Conservation (phyloP, 2,888 invertebrate species). For the Epistrophe grossulariae region DNA sequence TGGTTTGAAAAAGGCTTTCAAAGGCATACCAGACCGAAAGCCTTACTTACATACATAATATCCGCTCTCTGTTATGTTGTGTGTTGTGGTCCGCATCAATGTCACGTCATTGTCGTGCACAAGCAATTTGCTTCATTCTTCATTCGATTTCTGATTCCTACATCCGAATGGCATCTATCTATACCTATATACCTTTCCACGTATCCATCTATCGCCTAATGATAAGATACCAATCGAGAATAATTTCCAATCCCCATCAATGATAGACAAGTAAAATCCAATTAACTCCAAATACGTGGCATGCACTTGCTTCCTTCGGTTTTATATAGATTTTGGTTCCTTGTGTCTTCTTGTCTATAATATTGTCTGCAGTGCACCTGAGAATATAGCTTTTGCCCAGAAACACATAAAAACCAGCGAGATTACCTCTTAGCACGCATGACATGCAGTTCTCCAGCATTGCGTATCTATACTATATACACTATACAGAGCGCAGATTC, state of each 20-base stretch:
- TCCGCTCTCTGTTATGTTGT: slow-evolving; percentile 44
- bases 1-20: slow-evolving; percentile 21
- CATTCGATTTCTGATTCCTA: slow-evolving; percentile 67
- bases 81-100: slow-evolving; percentile 51
- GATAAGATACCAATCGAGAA: slow-evolving; percentile 76
- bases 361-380: slow-evolving; percentile 40
- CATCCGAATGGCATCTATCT: slow-evolving; percentile 64
- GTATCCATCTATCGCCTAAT: slow-evolving; percentile 66
- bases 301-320: slow-evolving; percentile 72
- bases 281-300: slow-evolving; percentile 81
- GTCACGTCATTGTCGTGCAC: slow-evolving; percentile 71
- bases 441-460: slow-evolving; percentile 70
- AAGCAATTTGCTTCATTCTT: slow-evolving; percentile 75
- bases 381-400: slow-evolving; percentile 38
- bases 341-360: slow-evolving; percentile 13
- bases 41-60: slow-evolving; percentile 41
- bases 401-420: slow-evolving; percentile 75
- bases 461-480: slow-evolving; percentile 56
- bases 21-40: slow-evolving; percentile 67
- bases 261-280: slow-evolving; percentile 81
- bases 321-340: slow-evolving; percentile 23
- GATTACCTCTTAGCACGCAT: slow-evolving; percentile 77
- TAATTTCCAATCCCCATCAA: slow-evolving; percentile 77
- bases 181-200: slow-evolving; percentile 9
- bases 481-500: neutral